Base-by-base conservation (phyloP, 2,888 invertebrate genomes). In the Tipula confusa region DNA sequence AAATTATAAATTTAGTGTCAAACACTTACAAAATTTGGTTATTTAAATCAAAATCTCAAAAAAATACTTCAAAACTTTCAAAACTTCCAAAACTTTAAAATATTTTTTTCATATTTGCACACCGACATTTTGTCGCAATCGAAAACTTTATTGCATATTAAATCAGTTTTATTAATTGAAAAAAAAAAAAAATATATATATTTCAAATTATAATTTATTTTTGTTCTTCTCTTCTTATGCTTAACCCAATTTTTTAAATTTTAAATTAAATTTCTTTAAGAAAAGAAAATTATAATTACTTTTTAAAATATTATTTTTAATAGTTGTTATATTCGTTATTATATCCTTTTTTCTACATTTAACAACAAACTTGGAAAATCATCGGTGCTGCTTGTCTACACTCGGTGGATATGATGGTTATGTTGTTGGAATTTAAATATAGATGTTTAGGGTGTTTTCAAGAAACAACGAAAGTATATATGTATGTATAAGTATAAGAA, bases 121-220 rank as follows among this genome's bases (percentile, higher is more conserved):
- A 64, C 9, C 64, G 18, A 64, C 24, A 64, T 24, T 64, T 64
- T 64, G 64, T 64, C 64, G 24, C 64, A 64, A 64, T 64, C 64
- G 64, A 64, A 64, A 64, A 64, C 24, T 64, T 64, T 64, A 64
- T 64, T 64, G 64, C 64, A 64, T 64, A 64, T 64, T 64, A 64
- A 64, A 64, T 64, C 64, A 9, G 64, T 64, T 64, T 24, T 64
- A 64, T 64, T 64, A 64, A 64, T 64, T 64, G 64, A 18, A 64
- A 64, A 64, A 24, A n/a, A n/a, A n/a, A n/a, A n/a, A n/a, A n/a
- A n/a, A n/a, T n/a, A n/a, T n/a, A n/a, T n/a, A 18, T 64, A 64
- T 64, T 64, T 24, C 3, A 64, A 64, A 64, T 64, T 24, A 64
- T 64, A 64, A 64, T 64, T 24, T 64, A 6, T 15, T 48, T 48